phyloP scores from a whole-genome alignment of 2,888 invertebrate species.

The Diarsia brunnea region DNA sequence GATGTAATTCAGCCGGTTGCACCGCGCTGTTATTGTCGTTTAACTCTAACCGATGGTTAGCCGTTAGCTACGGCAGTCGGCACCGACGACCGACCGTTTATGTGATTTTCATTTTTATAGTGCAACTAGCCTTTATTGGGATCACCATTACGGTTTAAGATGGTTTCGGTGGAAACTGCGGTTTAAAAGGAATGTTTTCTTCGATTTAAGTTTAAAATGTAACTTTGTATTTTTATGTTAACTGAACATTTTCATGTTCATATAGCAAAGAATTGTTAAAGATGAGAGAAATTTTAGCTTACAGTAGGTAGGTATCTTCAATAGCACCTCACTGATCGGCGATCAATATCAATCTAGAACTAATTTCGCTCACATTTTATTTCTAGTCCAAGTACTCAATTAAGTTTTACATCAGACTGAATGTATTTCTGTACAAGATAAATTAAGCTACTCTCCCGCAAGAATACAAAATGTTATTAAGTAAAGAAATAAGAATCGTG shows the following conservation, averaged over 20 bases:
- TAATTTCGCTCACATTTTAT: slow-evolving; percentile 1
- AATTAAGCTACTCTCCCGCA: not conserved
- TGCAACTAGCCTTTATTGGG: slow-evolving; percentile 58
- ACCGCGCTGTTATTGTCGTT: slow-evolving; percentile 60
- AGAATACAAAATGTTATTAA: slow-evolving; percentile 20
- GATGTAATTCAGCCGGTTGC: slow-evolving; percentile 46
- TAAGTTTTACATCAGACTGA: slow-evolving; percentile 1
- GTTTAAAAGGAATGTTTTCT: slow-evolving; percentile 27
- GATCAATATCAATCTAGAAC: not conserved
- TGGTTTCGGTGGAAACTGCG: slow-evolving; percentile 37
- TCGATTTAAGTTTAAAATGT: slow-evolving; percentile 29
- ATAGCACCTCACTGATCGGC: not conserved
- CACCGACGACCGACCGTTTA: slow-evolving; percentile 40
- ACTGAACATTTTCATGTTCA: not conserved
- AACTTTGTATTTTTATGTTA: not conserved
- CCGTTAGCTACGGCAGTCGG: slow-evolving; percentile 48
- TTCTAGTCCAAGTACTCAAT: slow-evolving; percentile 1
- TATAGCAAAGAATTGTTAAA: not conserved
- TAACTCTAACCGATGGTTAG: slow-evolving; percentile 56
- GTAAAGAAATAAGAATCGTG: slow-evolving; percentile 18
- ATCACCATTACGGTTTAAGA: slow-evolving; percentile 50
- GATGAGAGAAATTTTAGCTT: not conserved
- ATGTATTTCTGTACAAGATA: slow-evolving; percentile 6
- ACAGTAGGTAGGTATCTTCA: not conserved
- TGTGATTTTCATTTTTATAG: slow-evolving; percentile 64